Conservation (phyloP, 53 echinoderm and acorn worm genomes). For the Luidia sarsii region DNA sequence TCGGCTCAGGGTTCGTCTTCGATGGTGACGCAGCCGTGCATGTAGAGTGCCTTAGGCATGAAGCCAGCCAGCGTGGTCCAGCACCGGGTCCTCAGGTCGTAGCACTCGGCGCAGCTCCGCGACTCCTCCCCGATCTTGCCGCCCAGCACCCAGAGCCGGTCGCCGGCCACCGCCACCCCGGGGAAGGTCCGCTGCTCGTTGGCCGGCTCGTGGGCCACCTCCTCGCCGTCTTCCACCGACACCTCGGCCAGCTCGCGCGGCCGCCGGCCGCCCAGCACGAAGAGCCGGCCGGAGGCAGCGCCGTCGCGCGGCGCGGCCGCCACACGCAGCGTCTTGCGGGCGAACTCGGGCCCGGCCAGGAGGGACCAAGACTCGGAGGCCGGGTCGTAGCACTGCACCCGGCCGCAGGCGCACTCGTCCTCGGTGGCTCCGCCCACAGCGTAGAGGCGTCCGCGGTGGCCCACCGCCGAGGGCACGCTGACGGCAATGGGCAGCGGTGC, state of each 20-base stretch:
- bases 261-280: conserved; percentile 63
- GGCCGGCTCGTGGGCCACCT: conserved; percentile 33
- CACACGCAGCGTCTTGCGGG: conserved; percentile 63
- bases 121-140: conserved; percentile 66
- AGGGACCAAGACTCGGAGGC: conserved; percentile 68
- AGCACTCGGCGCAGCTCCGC: conserved; percentile 56
- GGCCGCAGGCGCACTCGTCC: conserved; percentile 58
- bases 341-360: conserved; percentile 47
- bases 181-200: conserved; percentile 67
- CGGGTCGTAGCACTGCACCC: conserved; percentile 69
- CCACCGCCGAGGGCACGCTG: conserved; percentile 70
- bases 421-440: conserved; percentile 76
- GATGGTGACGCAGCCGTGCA: conserved; percentile 75
- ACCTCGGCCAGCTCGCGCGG: conserved; percentile 67
- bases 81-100: conserved; percentile 51
- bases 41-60: conserved; percentile 63
- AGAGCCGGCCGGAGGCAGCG: conserved; percentile 32
- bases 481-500: conserved; percentile 71
- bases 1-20: conserved; percentile 7
- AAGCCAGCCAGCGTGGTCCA: conserved; percentile 63
- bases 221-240: conserved; percentile 47
- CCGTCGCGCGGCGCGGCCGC: conserved; percentile 42
- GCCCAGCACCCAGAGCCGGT: conserved; percentile 69
- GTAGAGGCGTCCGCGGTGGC: conserved; percentile 55
- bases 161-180: conserved; percentile 47